Evolutionary conservation across 1,140 invertebrate species (phyloP).

Genomic region (Heterodera schachtii): DNA sequence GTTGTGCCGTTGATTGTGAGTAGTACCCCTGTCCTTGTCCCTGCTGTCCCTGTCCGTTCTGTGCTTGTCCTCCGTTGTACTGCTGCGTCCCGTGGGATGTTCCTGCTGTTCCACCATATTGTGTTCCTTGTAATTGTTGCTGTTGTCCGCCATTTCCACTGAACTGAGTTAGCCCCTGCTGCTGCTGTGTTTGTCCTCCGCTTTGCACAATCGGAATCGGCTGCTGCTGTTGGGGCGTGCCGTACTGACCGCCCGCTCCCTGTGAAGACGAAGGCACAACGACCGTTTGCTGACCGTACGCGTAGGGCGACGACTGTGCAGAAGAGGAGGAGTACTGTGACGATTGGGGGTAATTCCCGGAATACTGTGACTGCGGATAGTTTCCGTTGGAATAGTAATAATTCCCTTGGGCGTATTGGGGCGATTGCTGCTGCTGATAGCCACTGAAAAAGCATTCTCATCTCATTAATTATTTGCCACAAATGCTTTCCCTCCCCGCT

Average conservation of each 20-base stretch:
- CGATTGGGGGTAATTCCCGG: neutral
- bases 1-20: neutral
- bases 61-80: neutral
- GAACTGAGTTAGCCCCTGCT: constrained; percentile 14
- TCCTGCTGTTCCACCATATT: neutral
- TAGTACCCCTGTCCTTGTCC: neutral
- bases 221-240: constrained; percentile 7
- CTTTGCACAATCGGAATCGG: constrained; percentile 1
- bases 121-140: neutral
- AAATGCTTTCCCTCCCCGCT: neutral
- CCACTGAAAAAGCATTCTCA: neutral
- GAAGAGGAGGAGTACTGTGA: neutral
- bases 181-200: neutral
- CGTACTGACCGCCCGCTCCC: constrained; percentile 24
- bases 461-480: neutral
- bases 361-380: constrained; percentile 16
- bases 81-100: neutral
- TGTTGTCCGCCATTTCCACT: constrained; percentile 16
- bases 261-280: neutral
- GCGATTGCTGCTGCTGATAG: neutral
- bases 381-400: neutral
- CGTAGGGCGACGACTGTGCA: constrained; percentile 6
- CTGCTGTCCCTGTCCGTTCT: neutral
- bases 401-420: neutral
- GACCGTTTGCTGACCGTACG: constrained; percentile 10